Conservation (phyloP, 1,140 invertebrate genomes). For the Asbolus verrucosus region DNA sequence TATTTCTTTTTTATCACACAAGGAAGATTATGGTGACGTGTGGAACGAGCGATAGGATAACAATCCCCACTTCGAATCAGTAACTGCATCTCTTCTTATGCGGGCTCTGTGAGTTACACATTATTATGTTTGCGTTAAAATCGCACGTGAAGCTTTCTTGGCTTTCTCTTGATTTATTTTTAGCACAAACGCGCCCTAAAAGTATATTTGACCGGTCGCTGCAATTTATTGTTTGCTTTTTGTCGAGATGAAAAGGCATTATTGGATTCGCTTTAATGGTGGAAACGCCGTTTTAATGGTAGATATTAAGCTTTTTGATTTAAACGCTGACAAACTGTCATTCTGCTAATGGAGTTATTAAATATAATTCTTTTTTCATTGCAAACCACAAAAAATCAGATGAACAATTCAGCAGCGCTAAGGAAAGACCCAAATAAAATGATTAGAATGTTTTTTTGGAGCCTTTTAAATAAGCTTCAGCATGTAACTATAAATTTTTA, state of each 20-base stretch:
- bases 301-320: neutral
- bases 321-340: neutral
- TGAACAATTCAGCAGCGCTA: too few species aligned
- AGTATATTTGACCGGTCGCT: neutral
- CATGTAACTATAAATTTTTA: too few species aligned
- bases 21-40: too few species aligned
- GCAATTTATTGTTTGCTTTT: conserved; percentile 14
- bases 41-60: too few species aligned
- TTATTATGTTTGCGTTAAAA: too few species aligned
- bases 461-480: too few species aligned
- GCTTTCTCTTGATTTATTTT: conserved; percentile 15
- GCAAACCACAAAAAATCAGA: too few species aligned
- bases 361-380: too few species aligned
- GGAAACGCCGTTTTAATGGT: neutral
- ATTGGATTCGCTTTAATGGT: neutral
- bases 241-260: neutral
- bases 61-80: neutral
- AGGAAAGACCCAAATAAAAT: too few species aligned
- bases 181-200: neutral
- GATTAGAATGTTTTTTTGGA: too few species aligned
- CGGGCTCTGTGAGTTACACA: neutral
- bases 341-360: too few species aligned
- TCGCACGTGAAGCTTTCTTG: neutral
- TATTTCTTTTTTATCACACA: too few species aligned
- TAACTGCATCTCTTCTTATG: neutral